Conservation (phyloP, 2,797 vertebrate species). For the Nasua narica region DNA sequence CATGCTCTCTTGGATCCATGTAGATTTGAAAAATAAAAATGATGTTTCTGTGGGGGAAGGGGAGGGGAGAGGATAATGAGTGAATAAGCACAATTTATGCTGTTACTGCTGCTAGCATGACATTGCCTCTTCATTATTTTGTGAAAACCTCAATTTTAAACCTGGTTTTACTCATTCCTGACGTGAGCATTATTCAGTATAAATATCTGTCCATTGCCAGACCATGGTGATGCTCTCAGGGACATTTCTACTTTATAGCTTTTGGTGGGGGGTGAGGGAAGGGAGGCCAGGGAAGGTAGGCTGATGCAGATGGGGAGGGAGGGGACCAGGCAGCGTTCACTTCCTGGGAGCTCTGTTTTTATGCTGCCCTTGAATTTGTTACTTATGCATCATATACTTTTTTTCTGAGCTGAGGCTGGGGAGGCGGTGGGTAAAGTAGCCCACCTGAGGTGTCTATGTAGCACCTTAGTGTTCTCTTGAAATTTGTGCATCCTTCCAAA, state of each 20-base stretch:
- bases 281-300: neutral
- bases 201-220: slow-evolving; percentile 81
- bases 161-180: slow-evolving; percentile 78
- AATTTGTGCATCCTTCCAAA: slow-evolving; percentile 16
- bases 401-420: neutral
- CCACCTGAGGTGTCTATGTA: neutral
- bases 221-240: slow-evolving; percentile 71
- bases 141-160: slow-evolving; percentile 77
- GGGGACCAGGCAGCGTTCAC: slow-evolving; percentile 49
- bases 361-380: slow-evolving; percentile 68
- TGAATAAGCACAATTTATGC: slow-evolving; percentile 60
- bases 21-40: slow-evolving; percentile 50
- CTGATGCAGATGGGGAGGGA: slow-evolving; percentile 34
- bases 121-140: slow-evolving; percentile 79
- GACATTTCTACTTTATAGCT: slow-evolving; percentile 83
- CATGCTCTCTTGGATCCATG: neutral
- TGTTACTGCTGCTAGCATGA: slow-evolving; percentile 44
- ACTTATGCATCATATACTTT: slow-evolving; percentile 64
- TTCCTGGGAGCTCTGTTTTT: slow-evolving; percentile 74
- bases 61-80: slow-evolving; percentile 65
- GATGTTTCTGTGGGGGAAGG: neutral
- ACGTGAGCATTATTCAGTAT: slow-evolving; percentile 72
- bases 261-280: neutral
- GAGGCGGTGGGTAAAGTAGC: slow-evolving; percentile 17
- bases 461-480: neutral